Base-by-base conservation (phyloP, 2,113 vertebrate species). In the Muscicapa adusta region DNA sequence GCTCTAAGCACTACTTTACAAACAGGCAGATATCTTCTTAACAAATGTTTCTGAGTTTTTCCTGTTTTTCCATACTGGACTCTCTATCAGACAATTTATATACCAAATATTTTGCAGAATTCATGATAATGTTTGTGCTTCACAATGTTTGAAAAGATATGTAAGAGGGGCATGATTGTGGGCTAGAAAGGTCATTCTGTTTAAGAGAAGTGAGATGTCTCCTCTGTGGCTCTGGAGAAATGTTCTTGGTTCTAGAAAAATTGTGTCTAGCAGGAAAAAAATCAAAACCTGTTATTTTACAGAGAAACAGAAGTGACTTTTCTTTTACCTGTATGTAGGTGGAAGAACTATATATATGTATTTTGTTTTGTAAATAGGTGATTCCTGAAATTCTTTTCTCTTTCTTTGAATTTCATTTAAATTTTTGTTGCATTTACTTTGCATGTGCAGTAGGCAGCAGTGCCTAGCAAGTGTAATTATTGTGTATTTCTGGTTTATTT, bases 401-500 rank as follows among this genome's bases (percentile, higher is more conserved):
- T 50, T 84, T 56, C 6, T 89, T 65, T 12, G 14, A 65, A 45
- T 47, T 88, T 93, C 80, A 88, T 66, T 87, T 83, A 17, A 83
- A 42, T 72, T 71, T 93, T 38, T 92, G 36, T 76, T 95, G 65
- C 43, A 34, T 86, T 96, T 94, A 23, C 13, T 95, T 91, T 95
- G 87, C 96, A 97, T 97, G 76, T 97, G 92, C 67, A 63, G 94
- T 84, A 96, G 93, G 70, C 93, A 97, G 71, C 84, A 62, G 93
- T 10, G 79, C 95, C 85, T 97, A 94, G 91, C 80, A 96, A 89
- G 94, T 50, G 53, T 98, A 98, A 98, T 98, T 97, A 97, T 96
- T 97, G 93, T 96, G 97, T 98, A 95, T 96, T 98, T 96, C 96
- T 95, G 97, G 94, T 98, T 97, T 97, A 97, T 89, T 97, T 97